Evolutionary conservation across 2,113 vertebrate species (phyloP).

Genomic region (Polypterus senegalus): DNA sequence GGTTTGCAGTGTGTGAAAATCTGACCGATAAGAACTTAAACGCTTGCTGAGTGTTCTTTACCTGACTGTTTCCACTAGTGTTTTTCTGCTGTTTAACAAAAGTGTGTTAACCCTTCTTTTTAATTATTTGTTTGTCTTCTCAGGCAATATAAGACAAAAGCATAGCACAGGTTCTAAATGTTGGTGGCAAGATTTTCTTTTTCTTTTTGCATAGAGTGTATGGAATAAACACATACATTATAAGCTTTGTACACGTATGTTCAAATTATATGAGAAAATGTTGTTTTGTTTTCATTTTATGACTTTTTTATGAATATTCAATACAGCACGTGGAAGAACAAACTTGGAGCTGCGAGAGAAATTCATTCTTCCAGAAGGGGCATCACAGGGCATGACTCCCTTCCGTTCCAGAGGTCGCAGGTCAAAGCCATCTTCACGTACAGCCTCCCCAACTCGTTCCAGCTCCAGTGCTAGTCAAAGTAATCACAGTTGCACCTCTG

Average conservation of each 20-base stretch:
- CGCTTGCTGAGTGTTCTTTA: too few relatives aligned
- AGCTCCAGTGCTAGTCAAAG: slow-evolving; percentile 95
- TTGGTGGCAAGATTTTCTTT: too few relatives aligned
- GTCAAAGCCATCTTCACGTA: slow-evolving; percentile 86
- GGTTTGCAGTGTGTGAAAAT: too few relatives aligned
- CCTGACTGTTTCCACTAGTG: too few relatives aligned
- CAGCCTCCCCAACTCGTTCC: slow-evolving; percentile 85
- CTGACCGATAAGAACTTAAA: too few relatives aligned
- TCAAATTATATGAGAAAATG: not conserved
- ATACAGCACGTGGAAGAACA: slow-evolving; percentile 82
- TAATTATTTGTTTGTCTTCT: too few relatives aligned
- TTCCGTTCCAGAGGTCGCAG: slow-evolving; percentile 85
- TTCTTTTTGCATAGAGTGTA: not conserved
- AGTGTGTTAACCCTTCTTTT: too few relatives aligned
- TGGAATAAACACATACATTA: not conserved
- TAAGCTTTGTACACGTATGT: not conserved
- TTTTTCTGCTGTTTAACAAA: too few relatives aligned
- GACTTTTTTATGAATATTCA: not conserved
- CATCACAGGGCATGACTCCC: slow-evolving; percentile 79
- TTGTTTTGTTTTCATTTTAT: not conserved
- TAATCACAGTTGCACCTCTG: slow-evolving; percentile 79
- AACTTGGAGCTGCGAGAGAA: slow-evolving; percentile 95
- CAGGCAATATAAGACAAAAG: too few relatives aligned
- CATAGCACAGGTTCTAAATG: too few relatives aligned
- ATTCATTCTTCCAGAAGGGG: slow-evolving; percentile 89